Evolutionary conservation across 2,113 vertebrate genomes (phyloP).

Genomic region (Antennarius striatus): DNA sequence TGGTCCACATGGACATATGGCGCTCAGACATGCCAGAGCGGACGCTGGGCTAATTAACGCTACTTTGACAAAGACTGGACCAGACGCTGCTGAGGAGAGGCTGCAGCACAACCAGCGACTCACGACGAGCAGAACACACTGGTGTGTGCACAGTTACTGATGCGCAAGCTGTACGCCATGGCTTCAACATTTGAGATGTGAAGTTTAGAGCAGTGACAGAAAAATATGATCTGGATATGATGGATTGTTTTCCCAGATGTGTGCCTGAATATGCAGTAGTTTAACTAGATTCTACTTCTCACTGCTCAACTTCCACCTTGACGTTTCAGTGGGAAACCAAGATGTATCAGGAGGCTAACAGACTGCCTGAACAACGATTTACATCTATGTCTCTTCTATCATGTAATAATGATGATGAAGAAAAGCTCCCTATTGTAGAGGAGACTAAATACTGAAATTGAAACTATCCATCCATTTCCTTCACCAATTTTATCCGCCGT

Average conservation of each 20-base stretch:
- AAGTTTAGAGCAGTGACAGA: not conserved
- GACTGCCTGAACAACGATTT: not conserved
- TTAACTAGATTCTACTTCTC: not conserved
- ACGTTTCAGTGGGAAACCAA: not conserved
- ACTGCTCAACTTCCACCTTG: not conserved
- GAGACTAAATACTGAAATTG: too few species aligned
- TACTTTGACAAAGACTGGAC: slow-evolving; percentile 8
- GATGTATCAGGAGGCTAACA: not conserved
- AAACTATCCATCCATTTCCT: too few species aligned
- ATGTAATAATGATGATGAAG: not conserved
- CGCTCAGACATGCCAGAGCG: slow-evolving; percentile 20
- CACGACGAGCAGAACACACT: not conserved
- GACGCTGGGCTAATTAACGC: slow-evolving; percentile 38
- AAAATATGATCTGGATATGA: not conserved
- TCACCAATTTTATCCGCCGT: too few species aligned
- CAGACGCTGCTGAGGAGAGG: slow-evolving; percentile 15
- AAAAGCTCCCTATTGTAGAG: not conserved
- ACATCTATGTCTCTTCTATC: not conserved
- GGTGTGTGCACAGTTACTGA: too few species aligned
- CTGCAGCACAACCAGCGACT: slow-evolving; percentile 23
- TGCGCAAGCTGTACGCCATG: not conserved
- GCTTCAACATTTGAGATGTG: not conserved
- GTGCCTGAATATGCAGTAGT: not conserved
- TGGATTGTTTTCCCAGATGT: not conserved
- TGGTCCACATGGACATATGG: slow-evolving; percentile 37